Evolutionary conservation across 2,113 vertebrate species (phyloP).

Genomic region (Tylochromis polylepis): DNA sequence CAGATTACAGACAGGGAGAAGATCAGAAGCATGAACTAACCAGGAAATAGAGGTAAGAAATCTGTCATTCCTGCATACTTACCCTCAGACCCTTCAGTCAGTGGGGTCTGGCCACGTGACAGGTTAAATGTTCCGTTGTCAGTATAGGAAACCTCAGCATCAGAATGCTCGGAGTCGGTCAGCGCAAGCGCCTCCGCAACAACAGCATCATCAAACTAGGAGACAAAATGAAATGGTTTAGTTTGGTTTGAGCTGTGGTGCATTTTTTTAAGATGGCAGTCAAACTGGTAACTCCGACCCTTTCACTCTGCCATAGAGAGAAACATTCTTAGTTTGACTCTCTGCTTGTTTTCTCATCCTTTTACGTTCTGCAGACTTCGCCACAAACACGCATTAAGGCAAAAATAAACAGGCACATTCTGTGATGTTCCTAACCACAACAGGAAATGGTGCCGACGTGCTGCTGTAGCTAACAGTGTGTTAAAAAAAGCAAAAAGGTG

Average conservation of each 20-base stretch:
- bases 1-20: not conserved
- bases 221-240: not conserved
- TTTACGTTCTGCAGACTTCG: not conserved
- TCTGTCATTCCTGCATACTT: not conserved
- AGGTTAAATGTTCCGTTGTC: conserved; percentile 94
- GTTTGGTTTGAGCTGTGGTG: not conserved
- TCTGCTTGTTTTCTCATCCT: not conserved
- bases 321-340: not conserved
- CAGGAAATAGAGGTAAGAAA: not conserved
- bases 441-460: conserved; percentile 4
- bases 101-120: conserved; percentile 88
- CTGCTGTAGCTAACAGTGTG: not conserved
- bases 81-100: conserved; percentile 97
- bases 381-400: not conserved
- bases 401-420: not conserved
- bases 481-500: not conserved
- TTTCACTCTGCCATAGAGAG: not conserved
- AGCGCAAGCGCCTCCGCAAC: conserved; percentile 85
- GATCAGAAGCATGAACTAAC: not conserved
- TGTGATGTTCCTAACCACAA: not conserved
- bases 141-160: conserved; percentile 90
- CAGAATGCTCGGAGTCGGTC: conserved; percentile 92
- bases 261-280: not conserved
- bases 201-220: conserved; percentile 84
- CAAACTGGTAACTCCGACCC: not conserved